Conservation (phyloP, 2,888 invertebrate genomes). For the Onthophagus sagittarius region DNA sequence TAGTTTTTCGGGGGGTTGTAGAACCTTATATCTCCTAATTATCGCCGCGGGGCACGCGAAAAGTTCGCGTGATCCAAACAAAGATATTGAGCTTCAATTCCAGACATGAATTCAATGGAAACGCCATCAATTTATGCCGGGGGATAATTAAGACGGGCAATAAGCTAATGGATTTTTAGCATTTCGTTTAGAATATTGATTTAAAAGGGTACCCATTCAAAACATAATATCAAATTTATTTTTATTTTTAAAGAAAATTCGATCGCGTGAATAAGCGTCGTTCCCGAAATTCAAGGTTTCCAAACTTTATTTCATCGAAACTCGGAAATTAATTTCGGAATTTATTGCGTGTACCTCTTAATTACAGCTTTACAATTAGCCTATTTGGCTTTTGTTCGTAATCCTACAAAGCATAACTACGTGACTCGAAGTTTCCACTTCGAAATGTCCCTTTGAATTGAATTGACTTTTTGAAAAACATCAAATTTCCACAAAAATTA, state of each 20-base stretch:
- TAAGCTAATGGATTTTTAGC: conserved; percentile 12
- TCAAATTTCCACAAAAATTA: too few species aligned
- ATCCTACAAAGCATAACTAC: too few species aligned
- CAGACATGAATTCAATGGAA: conserved; percentile 5
- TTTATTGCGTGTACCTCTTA: not conserved
- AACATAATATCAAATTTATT: not conserved
- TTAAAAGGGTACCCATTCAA: not conserved
- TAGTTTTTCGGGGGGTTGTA: not conserved
- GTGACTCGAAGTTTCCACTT: too few species aligned
- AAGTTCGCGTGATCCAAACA: conserved; percentile 5
- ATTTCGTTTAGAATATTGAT: not conserved
- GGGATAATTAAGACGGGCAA: conserved; percentile 7
- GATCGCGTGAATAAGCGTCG: not conserved
- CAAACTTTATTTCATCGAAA: not conserved
- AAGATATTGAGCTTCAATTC: conserved; percentile 4
- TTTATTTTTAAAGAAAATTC: not conserved
- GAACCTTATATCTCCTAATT: not conserved
- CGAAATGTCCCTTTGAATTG: too few species aligned
- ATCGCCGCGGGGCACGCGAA: not conserved
- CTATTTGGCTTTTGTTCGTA: too few species aligned
- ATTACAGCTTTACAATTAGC: too few species aligned
- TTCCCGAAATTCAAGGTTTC: not conserved
- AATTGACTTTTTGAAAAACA: too few species aligned
- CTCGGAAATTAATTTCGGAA: not conserved
- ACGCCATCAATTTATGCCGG: conserved; percentile 5